Evolutionary conservation across 2,797 vertebrate genomes (phyloP).

Genomic region (Hypotaenidia philippensis): DNA sequence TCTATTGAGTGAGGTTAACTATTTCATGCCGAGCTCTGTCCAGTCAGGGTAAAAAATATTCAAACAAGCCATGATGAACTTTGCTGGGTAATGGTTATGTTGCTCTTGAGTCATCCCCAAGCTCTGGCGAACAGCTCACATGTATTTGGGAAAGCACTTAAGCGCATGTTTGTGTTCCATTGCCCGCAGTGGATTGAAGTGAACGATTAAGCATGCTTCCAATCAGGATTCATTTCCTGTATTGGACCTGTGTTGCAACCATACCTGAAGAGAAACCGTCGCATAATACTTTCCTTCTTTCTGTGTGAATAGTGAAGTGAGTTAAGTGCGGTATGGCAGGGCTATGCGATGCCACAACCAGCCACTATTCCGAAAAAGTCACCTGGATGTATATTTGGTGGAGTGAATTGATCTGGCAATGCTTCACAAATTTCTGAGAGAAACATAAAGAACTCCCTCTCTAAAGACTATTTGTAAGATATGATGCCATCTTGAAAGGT

Average conservation of each 20-base stretch:
- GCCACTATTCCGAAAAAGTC: not conserved
- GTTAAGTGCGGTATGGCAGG: not conserved
- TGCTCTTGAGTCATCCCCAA: not conserved
- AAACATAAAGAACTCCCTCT: not conserved
- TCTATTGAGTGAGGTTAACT: not conserved
- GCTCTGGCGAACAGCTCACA: not conserved
- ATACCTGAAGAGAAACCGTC: not conserved
- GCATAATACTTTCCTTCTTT: not conserved
- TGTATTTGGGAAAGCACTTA: not conserved
- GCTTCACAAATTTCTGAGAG: not conserved
- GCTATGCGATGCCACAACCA: not conserved
- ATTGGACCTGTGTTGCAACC: not conserved
- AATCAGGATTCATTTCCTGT: not conserved
- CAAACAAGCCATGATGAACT: fast-evolving
- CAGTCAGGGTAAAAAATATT: not conserved
- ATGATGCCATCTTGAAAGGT: not conserved
- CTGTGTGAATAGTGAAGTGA: not conserved
- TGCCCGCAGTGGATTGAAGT: not conserved
- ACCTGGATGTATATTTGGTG: not conserved
- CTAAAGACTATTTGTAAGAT: not conserved
- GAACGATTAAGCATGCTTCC: not conserved
- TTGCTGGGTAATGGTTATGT: not conserved
- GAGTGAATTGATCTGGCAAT: not conserved
- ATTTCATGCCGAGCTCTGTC: not conserved
- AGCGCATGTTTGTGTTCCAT: not conserved